A percentile compares a stretch with the other conserved stretches of the same genome.
These are phyloP conservation scores for Ceramica pisi DNA, from an alignment of 2,888 invertebrate species.

Conservation along the genomic window DNA sequence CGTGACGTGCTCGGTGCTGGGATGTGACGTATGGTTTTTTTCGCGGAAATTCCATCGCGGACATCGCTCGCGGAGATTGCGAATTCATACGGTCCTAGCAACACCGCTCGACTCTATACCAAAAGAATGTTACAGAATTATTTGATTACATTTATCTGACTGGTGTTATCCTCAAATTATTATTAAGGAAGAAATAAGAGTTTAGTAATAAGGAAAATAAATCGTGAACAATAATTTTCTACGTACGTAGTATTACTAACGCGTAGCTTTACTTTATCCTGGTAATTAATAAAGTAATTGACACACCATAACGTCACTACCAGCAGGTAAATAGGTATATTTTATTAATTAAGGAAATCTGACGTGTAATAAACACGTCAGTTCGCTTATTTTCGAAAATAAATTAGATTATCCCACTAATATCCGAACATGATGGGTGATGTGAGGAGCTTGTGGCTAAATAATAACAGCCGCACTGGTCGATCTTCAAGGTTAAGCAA, in stretches of 20 bases:
- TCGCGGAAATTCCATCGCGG: slow-evolving; percentile 88
- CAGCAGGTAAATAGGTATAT: slow-evolving; percentile 5
- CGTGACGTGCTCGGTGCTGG: slow-evolving; percentile 77
- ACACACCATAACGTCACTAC: neutral
- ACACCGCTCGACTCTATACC: slow-evolving; percentile 28
- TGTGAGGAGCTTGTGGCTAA: no score
- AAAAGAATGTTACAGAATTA: slow-evolving; percentile 13
- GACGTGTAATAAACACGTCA: neutral
- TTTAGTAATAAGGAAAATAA: slow-evolving; percentile 16
- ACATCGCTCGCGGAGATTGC: slow-evolving; percentile 77
- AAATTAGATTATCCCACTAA: neutral
- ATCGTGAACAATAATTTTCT: slow-evolving; percentile 8
- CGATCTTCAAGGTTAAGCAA: no score
- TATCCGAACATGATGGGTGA: no score
- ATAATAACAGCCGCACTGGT: no score
- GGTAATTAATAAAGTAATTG: slow-evolving; percentile 20
- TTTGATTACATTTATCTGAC: neutral
- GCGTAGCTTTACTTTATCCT: slow-evolving; percentile 17
- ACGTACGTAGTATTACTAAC: slow-evolving; percentile 2
- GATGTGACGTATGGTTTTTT: slow-evolving; percentile 85
- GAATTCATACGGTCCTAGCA: slow-evolving; percentile 60
- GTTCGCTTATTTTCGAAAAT: slow-evolving; percentile 4
- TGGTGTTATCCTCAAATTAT: neutral
- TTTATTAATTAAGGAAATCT: neutral
- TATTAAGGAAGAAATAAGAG: slow-evolving; percentile 10